Evolutionary conservation across 2,797 vertebrate genomes (phyloP).

Genomic region (Squalus acanthias): DNA sequence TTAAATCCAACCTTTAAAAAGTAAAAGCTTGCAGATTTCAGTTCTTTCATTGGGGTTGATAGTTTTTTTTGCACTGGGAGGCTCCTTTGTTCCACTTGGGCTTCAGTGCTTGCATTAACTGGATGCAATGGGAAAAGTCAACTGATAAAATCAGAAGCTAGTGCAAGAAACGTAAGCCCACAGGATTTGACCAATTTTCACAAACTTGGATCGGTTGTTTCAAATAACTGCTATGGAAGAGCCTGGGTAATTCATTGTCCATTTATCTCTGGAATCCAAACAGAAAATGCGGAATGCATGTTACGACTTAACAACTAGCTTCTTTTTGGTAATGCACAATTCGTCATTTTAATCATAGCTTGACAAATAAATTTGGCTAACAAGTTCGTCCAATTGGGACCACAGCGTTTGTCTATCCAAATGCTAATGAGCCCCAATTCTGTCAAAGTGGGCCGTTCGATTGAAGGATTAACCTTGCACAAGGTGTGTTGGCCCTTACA

Average conservation of each 20-base stretch:
- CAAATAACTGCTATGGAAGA: background rate
- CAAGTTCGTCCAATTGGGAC: background rate
- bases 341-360: too few relatives aligned
- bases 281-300: too few relatives aligned
- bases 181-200: background rate
- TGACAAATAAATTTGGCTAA: background rate
- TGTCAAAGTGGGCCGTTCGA: background rate
- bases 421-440: background rate
- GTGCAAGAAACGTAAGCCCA: background rate
- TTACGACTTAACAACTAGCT: too few relatives aligned
- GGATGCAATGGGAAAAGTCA: background rate
- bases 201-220: background rate
- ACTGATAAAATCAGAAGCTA: background rate
- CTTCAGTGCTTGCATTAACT: background rate
- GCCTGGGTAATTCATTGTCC: too few relatives aligned
- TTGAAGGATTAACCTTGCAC: too few relatives aligned
- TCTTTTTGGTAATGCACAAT: too few relatives aligned
- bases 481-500: background rate
- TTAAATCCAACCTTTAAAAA: background rate
- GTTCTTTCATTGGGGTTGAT: background rate
- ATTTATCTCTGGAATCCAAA: too few relatives aligned
- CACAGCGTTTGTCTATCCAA: background rate
- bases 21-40: background rate
- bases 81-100: background rate
- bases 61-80: background rate